A percentile compares a stretch with the other conserved stretches of the same genome.
Evolutionary conservation across 2,113 vertebrate species (phyloP).

Genomic region (Gymnorhina tibicen): DNA sequence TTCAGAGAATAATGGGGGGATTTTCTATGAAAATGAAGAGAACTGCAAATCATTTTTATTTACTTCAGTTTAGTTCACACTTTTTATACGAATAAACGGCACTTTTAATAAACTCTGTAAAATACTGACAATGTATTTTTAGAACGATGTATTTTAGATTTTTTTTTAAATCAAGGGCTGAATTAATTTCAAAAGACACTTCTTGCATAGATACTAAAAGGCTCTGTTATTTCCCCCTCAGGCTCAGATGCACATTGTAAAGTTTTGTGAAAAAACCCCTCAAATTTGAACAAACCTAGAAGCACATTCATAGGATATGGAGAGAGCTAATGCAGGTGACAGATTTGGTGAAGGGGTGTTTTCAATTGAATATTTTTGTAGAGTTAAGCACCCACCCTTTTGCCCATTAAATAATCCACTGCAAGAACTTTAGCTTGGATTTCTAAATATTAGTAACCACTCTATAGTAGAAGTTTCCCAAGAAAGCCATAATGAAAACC

Average conservation of each 20-base stretch:
- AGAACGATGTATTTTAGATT: constrained; percentile 62
- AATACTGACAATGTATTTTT: constrained; percentile 73
- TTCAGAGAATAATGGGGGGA: not conserved
- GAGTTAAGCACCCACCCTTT: not conserved
- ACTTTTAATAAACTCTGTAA: constrained; percentile 85
- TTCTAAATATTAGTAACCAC: not conserved
- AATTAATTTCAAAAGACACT: constrained; percentile 10
- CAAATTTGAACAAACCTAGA: not conserved
- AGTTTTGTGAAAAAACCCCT: not conserved
- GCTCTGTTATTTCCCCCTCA: not conserved
- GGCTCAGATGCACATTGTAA: constrained; percentile 35
- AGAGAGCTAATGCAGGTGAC: not conserved
- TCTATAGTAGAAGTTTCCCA: not conserved
- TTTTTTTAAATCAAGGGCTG: constrained; percentile 65
- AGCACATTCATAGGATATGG: not conserved
- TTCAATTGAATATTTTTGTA: not conserved
- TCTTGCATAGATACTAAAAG: not conserved
- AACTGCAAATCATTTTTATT: constrained; percentile 5
- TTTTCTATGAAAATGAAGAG: constrained; percentile 47
- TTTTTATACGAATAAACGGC: constrained; percentile 78
- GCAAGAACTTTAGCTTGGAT: not conserved
- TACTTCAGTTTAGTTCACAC: constrained; percentile 65
- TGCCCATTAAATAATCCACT: not conserved
- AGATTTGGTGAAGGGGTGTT: not conserved
- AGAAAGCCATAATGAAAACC: not conserved